These are phyloP conservation scores for Zygaena filipendulae DNA, from an alignment of 2,888 invertebrate species.

Conservation along the genomic window DNA sequence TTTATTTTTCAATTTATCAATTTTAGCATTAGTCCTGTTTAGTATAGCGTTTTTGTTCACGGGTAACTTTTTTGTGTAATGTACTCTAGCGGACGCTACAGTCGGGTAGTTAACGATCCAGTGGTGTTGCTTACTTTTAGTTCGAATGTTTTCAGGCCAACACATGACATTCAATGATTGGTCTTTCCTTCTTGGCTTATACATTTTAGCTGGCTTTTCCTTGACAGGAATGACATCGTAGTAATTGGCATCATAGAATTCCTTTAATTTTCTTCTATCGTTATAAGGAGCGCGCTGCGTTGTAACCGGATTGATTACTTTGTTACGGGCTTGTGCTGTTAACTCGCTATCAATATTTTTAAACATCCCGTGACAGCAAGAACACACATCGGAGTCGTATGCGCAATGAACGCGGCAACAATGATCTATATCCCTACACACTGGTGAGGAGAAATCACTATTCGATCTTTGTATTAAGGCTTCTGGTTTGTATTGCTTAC, in stretches of 20 bases:
- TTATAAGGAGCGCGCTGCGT: slow-evolving; percentile 13
- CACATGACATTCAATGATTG: no score
- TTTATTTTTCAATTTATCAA: slow-evolving; percentile 5
- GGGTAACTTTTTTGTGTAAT: slow-evolving; percentile 4
- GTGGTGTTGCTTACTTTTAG: slow-evolving; percentile 18
- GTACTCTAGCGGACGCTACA: slow-evolving; percentile 5
- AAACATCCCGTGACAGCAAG: slow-evolving; percentile 37
- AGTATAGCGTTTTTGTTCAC: slow-evolving; percentile 8
- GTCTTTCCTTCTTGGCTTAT: slow-evolving; percentile 21
- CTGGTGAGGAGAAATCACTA: slow-evolving; percentile 38
- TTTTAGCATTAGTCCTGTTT: no score
- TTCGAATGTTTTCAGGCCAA: slow-evolving; percentile 25
- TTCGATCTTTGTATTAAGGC: slow-evolving; percentile 23
- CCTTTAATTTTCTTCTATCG: slow-evolving; percentile 18
- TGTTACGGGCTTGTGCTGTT: slow-evolving; percentile 15
- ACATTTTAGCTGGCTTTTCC: slow-evolving; percentile 28
- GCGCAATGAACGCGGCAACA: slow-evolving; percentile 9
- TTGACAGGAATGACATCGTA: slow-evolving; percentile 50
- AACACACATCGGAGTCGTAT: slow-evolving; percentile 34
- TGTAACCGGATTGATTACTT: slow-evolving; percentile 10
- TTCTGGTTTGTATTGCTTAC: slow-evolving; percentile 33
- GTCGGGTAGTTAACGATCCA: slow-evolving; percentile 20
- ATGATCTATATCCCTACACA: slow-evolving; percentile 30
- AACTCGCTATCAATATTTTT: slow-evolving; percentile 36
- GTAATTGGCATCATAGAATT: slow-evolving; percentile 39